Evolutionary conservation across 2,888 invertebrate genomes (phyloP), one percentile per base, ranked within the genome.

Genomic region (Drosophila leonis): DNA sequence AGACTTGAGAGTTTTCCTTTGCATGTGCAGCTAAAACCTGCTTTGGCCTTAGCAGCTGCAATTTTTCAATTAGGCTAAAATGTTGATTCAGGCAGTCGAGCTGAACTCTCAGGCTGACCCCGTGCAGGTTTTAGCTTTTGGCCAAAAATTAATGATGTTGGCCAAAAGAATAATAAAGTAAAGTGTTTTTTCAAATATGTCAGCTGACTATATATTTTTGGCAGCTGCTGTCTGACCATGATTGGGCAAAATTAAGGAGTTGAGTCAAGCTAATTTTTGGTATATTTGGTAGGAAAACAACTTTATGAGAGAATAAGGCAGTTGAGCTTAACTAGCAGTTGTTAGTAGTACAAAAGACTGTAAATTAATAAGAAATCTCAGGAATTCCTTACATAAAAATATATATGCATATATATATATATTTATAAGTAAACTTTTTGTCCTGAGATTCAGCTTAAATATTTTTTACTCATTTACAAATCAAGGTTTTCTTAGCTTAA

Each of bases 101-200:
- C 3, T 20, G n/a, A 48, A 54, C 35, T 55, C 39, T 35, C 54
- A 7, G 13, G 7, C 18, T 66, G 66, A 65, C 46, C 66, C 52
- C 35, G 51, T 27, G 9, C 9, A 27, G 9, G n/a, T 46, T 8
- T 9, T 29, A 5, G 42, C 42, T 35, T 20, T 33, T 60, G 18
- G 20, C 29, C 33, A 35, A 35, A 51, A 33, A 13, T 20, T 51
- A 15, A 4, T n/a, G 48, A n/a, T 9, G 33, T 12, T 31, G 31
- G 27, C 46, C n/a, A 29, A 29, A n/a, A 5, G 46, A 9, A 46
- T 29, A 27, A n/a, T 49, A 5, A 1, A 31, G 29, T 49, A 9
- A 29, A 49, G 49, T 33, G 31, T 18, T 31, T 31, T n/a, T 18
- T 12, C n/a, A 29, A 18, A n/a, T 20, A 13, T 13, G 13, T 33